Conservation (phyloP, 1,140 invertebrate species). For the Meloidogyne chitwoodi region DNA sequence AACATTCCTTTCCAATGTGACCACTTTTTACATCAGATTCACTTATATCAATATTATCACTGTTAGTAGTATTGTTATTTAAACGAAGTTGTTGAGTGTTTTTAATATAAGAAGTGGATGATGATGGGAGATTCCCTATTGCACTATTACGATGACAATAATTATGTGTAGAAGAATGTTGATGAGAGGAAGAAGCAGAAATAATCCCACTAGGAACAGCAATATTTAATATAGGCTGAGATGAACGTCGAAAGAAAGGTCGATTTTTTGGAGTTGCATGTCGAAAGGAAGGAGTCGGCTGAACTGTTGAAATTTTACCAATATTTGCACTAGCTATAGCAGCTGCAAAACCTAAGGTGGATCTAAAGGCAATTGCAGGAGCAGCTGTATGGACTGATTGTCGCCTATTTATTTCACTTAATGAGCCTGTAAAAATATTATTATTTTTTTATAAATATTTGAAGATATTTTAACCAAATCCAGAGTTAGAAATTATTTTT, state of each 20-base stretch:
- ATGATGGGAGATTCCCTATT: not conserved
- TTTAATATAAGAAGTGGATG: not conserved
- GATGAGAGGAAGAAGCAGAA: not conserved
- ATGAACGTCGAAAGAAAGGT: slow-evolving; percentile 31
- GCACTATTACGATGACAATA: not conserved
- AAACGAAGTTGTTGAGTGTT: not conserved
- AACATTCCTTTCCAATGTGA: not conserved
- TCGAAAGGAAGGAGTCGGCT: not conserved
- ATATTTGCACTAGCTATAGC: not conserved
- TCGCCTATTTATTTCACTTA: slow-evolving; percentile 25
- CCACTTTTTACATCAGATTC: not conserved
- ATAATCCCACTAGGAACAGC: not conserved
- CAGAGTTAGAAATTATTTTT: not conserved
- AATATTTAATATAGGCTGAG: slow-evolving; percentile 31
- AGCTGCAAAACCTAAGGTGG: slow-evolving; percentile 25
- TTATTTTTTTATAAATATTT: not conserved
- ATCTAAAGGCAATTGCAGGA: slow-evolving; percentile 52
- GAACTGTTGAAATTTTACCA: not conserved
- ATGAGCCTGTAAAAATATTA: not conserved
- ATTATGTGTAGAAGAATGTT: not conserved
- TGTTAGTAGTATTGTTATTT: not conserved
- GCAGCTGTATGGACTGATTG: slow-evolving; percentile 54
- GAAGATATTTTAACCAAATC: not conserved
- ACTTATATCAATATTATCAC: not conserved
- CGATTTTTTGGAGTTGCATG: not conserved